phyloP scores from a whole-genome alignment of 1,140 invertebrate species.

The Diachasmimorpha longicaudata region DNA sequence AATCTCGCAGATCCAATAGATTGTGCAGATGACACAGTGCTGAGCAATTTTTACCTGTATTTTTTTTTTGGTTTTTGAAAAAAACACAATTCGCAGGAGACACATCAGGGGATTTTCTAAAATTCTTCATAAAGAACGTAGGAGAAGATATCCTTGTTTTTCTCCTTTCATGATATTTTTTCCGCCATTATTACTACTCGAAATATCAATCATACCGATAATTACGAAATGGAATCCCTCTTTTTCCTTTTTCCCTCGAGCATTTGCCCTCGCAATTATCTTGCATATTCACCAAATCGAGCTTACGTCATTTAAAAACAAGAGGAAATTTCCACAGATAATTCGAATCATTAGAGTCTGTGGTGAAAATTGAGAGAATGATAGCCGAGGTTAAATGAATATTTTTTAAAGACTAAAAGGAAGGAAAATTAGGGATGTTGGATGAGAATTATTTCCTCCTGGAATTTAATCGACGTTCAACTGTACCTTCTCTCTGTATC shows the following conservation, averaged over 20 bases:
- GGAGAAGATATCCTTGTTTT: not conserved
- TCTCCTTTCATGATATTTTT: conserved; percentile 1
- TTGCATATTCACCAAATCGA: not conserved
- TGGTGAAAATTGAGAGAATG: not conserved
- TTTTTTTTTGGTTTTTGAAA: conserved; percentile 3
- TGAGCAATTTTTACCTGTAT: conserved; percentile 7
- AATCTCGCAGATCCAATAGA: conserved; percentile 16
- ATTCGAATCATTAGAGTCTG: not conserved
- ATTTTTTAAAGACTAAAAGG: not conserved
- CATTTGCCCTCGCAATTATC: conserved; percentile 4
- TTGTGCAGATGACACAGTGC: conserved; percentile 14
- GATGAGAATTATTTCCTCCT: conserved; percentile 14
- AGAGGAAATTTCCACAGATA: not conserved
- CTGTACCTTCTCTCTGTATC: conserved; percentile 43
- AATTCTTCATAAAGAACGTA: not conserved
- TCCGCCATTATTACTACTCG: not conserved
- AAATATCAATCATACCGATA: not conserved
- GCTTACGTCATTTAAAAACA: not conserved
- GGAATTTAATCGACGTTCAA: conserved; percentile 32
- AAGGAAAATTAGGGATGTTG: conserved; percentile 5
- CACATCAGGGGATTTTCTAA: not conserved
- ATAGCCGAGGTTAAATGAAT: not conserved
- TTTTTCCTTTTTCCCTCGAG: not conserved
- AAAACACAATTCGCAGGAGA: conserved; percentile 10
- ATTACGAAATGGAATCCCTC: not conserved